phyloP scores from a whole-genome alignment of 1,140 invertebrate species.

The Drosophila asahinai region DNA sequence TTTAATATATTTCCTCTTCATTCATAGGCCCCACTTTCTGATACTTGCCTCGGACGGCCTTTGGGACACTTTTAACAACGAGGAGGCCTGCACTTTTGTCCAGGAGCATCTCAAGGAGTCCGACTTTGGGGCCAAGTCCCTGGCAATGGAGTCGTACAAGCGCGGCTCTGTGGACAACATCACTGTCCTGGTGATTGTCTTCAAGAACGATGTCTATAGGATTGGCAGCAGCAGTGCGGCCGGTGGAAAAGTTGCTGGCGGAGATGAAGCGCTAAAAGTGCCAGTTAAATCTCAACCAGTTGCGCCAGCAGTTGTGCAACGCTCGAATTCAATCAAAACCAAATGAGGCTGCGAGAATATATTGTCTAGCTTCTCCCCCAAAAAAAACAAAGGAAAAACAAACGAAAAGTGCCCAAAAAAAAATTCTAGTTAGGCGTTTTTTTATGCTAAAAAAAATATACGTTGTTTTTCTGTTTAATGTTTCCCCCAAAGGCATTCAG shows the following conservation, averaged over 20 bases:
- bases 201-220: conserved; percentile 87
- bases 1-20: not conserved
- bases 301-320: conserved; percentile 45
- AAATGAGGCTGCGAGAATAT: conserved; percentile 45
- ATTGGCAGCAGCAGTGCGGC: conserved; percentile 51
- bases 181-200: conserved; percentile 96
- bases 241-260: not conserved
- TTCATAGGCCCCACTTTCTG: conserved; percentile 91
- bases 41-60: conserved; percentile 97
- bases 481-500: conserved; percentile 9
- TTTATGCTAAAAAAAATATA: conserved; percentile 24
- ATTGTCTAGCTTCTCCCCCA: conserved; percentile 18
- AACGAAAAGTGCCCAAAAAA: conserved; percentile 60
- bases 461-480: conserved; percentile 40
- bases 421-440: conserved; percentile 42
- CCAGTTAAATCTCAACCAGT: conserved; percentile 46
- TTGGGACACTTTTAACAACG: conserved; percentile 98
- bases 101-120: conserved; percentile 93
- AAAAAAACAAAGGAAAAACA: conserved; percentile 18
- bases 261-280: conserved; percentile 27
- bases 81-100: conserved; percentile 96
- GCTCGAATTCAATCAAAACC: conserved; percentile 74
- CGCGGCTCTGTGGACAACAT: conserved; percentile 98
- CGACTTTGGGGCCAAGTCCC: conserved; percentile 94
- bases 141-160: conserved; percentile 95